phyloP scores from a whole-genome alignment of 1,140 invertebrate species.

The Papilio polytes region DNA sequence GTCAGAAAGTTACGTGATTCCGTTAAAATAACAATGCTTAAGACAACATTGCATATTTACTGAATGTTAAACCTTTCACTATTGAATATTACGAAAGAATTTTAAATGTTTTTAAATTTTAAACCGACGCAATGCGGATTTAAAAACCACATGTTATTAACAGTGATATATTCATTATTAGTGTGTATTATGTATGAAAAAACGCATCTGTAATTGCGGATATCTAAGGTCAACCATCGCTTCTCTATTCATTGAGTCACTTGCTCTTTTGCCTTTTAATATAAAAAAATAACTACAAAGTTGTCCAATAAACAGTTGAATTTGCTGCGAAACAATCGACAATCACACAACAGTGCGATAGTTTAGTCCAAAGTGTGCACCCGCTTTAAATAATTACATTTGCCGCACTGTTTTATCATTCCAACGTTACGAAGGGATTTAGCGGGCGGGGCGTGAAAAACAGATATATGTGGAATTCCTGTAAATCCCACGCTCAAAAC shows the following conservation, averaged over 20 bases:
- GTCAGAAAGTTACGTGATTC: slow-evolving; percentile 9
- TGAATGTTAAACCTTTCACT: slow-evolving; percentile 2
- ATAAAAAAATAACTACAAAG: too few relatives aligned
- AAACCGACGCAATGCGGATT: neutral
- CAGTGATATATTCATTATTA: too few relatives aligned
- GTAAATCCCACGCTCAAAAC: slow-evolving; percentile 32
- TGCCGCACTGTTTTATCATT: slow-evolving; percentile 27
- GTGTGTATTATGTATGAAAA: too few relatives aligned
- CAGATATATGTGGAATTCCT: slow-evolving; percentile 39
- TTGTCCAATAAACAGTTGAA: too few relatives aligned
- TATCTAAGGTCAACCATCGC: too few relatives aligned
- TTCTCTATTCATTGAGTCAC: too few relatives aligned
- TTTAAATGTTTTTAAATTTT: neutral
- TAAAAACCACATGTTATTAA: neutral
- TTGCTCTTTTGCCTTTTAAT: too few relatives aligned
- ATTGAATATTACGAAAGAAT: neutral
- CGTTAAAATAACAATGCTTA: slow-evolving; percentile 24
- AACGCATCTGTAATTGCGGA: too few relatives aligned
- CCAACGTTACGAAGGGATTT: slow-evolving; percentile 32
- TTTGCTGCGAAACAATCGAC: too few relatives aligned
- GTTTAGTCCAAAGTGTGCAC: neutral
- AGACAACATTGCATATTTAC: slow-evolving; percentile 8
- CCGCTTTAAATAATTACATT: slow-evolving; percentile 20
- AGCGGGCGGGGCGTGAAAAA: slow-evolving; percentile 23
- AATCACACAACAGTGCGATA: too few relatives aligned